phyloP scores from a whole-genome alignment of 2,797 vertebrate genomes.

The Rhabdomys pumilio region DNA sequence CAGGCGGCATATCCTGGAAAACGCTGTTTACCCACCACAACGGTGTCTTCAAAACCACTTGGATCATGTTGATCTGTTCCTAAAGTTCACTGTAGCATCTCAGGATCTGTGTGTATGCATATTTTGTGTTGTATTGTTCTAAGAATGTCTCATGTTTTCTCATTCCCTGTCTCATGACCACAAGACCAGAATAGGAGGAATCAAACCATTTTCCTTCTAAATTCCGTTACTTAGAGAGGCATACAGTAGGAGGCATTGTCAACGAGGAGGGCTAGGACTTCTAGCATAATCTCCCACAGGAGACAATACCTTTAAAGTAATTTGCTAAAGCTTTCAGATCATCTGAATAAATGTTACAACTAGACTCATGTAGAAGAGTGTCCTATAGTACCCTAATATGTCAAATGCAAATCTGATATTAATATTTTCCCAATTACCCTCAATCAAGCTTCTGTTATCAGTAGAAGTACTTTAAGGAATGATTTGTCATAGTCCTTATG shows the following conservation, averaged over 20 bases:
- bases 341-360: constrained; percentile 43
- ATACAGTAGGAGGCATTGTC: constrained; percentile 22
- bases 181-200: constrained; percentile 52
- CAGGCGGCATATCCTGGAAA: not conserved
- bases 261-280: constrained; percentile 54
- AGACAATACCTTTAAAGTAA: constrained; percentile 61
- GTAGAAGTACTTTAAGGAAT: constrained; percentile 45
- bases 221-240: constrained; percentile 61
- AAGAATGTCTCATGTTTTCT: constrained; percentile 68
- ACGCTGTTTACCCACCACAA: constrained; percentile 54
- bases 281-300: constrained; percentile 33
- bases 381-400: constrained; percentile 49
- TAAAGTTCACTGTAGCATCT: constrained; percentile 78
- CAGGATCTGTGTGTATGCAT: constrained; percentile 72
- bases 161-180: not conserved
- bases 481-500: constrained; percentile 62
- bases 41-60: constrained; percentile 76
- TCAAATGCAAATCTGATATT: constrained; percentile 65
- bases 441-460: constrained; percentile 57
- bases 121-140: constrained; percentile 68
- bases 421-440: constrained; percentile 62
- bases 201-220: constrained; percentile 51
- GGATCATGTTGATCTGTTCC: constrained; percentile 90
- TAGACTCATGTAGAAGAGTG: constrained; percentile 48
- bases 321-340: constrained; percentile 29